phyloP scores from a whole-genome alignment of 2,113 vertebrate species.

The Ciconia boyciana region DNA sequence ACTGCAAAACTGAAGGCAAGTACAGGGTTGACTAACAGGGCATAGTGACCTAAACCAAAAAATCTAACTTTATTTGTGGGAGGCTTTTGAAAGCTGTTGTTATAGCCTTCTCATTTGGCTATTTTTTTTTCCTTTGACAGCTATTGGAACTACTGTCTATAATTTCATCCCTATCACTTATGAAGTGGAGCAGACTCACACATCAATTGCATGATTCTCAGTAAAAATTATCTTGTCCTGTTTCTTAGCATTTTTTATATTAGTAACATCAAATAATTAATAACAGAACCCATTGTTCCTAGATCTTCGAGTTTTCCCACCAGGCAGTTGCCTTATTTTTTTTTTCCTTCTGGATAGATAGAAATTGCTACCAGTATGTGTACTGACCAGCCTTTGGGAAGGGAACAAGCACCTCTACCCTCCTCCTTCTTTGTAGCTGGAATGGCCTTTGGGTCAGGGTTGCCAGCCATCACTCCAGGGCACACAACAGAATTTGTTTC shows the following conservation, averaged over 20 bases:
- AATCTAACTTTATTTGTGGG: background rate
- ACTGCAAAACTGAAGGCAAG: background rate
- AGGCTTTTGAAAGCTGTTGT: background rate
- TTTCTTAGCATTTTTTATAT: background rate
- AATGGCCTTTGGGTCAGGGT: background rate
- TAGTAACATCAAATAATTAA: background rate
- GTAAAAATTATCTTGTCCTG: background rate
- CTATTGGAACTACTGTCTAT: background rate
- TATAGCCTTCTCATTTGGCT: background rate
- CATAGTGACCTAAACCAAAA: background rate
- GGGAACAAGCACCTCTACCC: background rate
- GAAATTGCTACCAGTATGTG: background rate
- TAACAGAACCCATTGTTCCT: background rate
- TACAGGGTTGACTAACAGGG: background rate
- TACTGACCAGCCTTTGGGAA: background rate
- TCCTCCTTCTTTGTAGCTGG: background rate
- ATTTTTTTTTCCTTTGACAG: background rate
- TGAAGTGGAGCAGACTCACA: background rate
- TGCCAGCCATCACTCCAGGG: background rate
- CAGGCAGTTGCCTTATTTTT: background rate
- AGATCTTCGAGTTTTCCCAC: background rate
- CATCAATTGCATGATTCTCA: background rate
- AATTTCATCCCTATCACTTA: background rate
- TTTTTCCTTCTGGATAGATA: background rate
- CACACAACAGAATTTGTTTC: rapidly evolving